These are phyloP conservation scores for Sigmodon hispidus DNA, from an alignment of 2,113 vertebrate genomes.

Conservation along the genomic window DNA sequence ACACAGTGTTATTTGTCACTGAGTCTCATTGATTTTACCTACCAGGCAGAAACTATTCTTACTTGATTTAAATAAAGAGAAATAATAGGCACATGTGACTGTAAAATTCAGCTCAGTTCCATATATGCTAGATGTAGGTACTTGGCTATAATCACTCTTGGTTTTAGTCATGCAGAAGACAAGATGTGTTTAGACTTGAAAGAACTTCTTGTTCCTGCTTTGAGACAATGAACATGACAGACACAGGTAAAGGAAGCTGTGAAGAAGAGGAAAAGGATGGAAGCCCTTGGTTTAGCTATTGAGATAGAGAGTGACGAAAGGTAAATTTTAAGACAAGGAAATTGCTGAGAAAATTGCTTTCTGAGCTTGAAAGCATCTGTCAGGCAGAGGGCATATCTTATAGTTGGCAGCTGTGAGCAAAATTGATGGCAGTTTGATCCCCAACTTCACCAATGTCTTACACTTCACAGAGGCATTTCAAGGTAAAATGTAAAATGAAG, in stretches of 20 bases:
- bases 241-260: not conserved
- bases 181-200: conserved; percentile 3
- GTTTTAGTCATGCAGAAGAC: not conserved
- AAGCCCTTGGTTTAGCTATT: conserved; percentile 31
- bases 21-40: not conserved
- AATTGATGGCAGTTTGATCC: conserved; percentile 41
- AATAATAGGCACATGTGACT: not conserved
- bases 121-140: not conserved
- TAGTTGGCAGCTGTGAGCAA: conserved; percentile 1
- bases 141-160: not conserved
- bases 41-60: not conserved
- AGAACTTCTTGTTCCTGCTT: conserved; percentile 1
- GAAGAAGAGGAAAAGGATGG: not conserved
- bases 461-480: not conserved
- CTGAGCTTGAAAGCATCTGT: conserved; percentile 28
- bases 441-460: not conserved
- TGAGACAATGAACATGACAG: not conserved
- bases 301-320: not conserved
- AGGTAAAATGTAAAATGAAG: not conserved
- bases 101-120: not conserved
- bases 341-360: not conserved
- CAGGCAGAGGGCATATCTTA: not conserved
- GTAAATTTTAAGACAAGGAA: conserved; percentile 9
- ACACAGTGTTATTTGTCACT: not conserved
- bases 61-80: not conserved